Evolutionary conservation across 2,888 invertebrate genomes (phyloP).

Genomic region (Himalopsyche japonica): DNA sequence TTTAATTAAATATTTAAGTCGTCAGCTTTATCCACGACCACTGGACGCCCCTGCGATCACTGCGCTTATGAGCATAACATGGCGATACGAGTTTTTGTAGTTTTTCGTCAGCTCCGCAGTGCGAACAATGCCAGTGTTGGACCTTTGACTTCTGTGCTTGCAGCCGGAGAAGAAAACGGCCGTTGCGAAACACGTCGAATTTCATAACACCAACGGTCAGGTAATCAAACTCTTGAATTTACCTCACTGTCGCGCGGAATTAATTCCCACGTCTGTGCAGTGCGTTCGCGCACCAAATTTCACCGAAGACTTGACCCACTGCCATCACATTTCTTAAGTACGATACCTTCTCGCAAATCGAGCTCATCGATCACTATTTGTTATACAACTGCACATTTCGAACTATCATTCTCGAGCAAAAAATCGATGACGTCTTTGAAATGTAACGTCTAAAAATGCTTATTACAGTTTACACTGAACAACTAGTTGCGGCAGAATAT

Average conservation of each 20-base stretch:
- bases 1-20: neutral
- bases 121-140: neutral
- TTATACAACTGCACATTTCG: too few species aligned
- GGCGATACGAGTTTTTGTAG: neutral
- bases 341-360: too few species aligned
- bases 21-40: neutral
- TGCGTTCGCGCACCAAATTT: neutral
- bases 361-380: too few species aligned
- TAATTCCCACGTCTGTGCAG: neutral
- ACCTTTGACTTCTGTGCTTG: neutral
- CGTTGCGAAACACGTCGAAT: neutral
- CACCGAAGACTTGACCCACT: neutral
- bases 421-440: too few species aligned
- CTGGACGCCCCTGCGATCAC: neutral
- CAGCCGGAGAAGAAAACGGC: neutral
- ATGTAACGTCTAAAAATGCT: too few species aligned
- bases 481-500: too few species aligned
- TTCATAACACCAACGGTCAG: neutral
- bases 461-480: too few species aligned
- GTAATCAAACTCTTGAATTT: neutral
- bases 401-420: too few species aligned
- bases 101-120: neutral
- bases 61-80: neutral
- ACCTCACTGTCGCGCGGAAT: neutral
- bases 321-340: neutral